Percentiles rank a stretch among this genome's conserved stretches.
Conservation (phyloP, 2,113 vertebrate species). For the Apodemus speciosus region DNA sequence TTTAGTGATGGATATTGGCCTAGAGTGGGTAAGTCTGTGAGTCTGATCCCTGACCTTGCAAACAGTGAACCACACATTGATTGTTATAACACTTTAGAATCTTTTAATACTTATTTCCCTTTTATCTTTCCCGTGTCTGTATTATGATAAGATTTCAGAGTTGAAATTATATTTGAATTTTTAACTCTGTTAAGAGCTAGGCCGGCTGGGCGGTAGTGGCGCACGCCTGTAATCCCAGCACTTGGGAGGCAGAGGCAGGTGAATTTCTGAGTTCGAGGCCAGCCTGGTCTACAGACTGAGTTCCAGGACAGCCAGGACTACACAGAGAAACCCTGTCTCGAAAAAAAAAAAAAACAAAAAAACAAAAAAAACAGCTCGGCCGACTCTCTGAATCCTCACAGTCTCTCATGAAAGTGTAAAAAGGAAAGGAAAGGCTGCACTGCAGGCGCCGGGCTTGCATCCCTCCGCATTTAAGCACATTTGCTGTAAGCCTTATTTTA, state of each 20-base stretch:
- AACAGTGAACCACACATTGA: not conserved
- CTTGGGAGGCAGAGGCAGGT: too few species aligned
- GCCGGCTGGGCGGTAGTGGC: too few species aligned
- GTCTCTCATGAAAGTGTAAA: constrained; percentile 3
- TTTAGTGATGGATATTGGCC: not conserved
- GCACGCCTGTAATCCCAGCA: too few species aligned
- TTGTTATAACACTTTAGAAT: not conserved
- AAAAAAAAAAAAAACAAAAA: too few species aligned
- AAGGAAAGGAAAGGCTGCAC: not conserved
- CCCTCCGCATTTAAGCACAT: not conserved
- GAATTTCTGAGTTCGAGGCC: too few species aligned
- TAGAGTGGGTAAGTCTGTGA: not conserved
- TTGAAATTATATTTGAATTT: constrained; percentile 47
- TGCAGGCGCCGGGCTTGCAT: not conserved
- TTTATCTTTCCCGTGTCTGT: constrained; percentile 28
- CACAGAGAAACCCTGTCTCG: too few species aligned
- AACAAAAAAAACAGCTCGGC: too few species aligned
- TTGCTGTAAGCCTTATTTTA: constrained; percentile 35
- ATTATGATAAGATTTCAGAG: constrained; percentile 30
- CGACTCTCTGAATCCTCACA: not conserved
- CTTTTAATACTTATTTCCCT: not conserved
- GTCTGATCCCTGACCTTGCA: not conserved
- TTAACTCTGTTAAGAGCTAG: constrained; percentile 4
- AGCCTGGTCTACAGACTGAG: too few species aligned
- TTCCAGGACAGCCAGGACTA: too few species aligned